Conservation (phyloP, 2,113 vertebrate genomes). For the Fulica atra region DNA sequence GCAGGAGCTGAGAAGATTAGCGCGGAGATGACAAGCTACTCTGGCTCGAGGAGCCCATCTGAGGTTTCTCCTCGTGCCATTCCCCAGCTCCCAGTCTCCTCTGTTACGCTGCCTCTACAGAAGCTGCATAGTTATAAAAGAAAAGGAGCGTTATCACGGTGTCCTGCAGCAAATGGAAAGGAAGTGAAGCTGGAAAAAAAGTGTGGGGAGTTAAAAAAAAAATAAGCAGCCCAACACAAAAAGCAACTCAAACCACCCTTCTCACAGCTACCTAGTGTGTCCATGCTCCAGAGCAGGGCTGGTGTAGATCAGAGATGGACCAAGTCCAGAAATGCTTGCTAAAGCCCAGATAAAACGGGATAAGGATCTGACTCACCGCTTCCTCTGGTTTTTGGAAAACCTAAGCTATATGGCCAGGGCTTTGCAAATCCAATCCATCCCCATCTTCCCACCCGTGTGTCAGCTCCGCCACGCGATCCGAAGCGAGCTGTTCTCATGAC, state of each 20-base stretch:
- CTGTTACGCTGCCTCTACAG: rapidly evolving
- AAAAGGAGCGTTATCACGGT: not conserved
- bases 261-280: not conserved
- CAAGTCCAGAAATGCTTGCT: slow-evolving; percentile 6
- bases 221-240: not conserved
- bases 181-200: not conserved
- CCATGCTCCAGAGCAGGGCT: not conserved
- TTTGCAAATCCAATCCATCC: not conserved
- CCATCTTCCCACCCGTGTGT: not conserved
- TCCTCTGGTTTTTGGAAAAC: slow-evolving; percentile 37
- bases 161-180: not conserved
- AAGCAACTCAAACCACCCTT: not conserved
- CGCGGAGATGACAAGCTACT: not conserved
- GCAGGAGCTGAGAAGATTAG: slow-evolving; percentile 34
- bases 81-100: not conserved
- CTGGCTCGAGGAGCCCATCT: not conserved
- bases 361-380: slow-evolving; percentile 44
- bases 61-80: not conserved
- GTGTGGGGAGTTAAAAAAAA: not conserved
- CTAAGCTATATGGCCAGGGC: not conserved
- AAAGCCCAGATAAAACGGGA: not conserved
- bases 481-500: slow-evolving; percentile 33
- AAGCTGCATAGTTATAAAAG: not conserved
- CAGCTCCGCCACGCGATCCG: rapidly evolving
- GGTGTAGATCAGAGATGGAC: not conserved